A percentile compares a stretch with the other conserved stretches of the same genome.
Evolutionary conservation across 2,113 vertebrate genomes (phyloP).

Genomic region (Labrus mixtus): DNA sequence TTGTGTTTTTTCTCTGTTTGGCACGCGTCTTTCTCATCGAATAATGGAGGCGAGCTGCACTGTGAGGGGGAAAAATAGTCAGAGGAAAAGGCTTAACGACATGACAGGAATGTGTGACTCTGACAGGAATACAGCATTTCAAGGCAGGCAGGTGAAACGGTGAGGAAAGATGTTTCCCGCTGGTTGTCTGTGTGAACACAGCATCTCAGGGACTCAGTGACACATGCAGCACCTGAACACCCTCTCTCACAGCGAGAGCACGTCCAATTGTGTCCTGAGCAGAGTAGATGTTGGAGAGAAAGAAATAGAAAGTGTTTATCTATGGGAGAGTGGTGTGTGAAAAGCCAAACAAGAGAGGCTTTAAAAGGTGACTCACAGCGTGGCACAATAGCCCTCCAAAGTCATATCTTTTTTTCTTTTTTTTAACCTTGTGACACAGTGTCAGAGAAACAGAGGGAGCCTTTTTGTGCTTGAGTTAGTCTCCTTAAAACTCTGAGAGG

Average conservation of each 20-base stretch:
- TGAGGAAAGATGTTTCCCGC: slow-evolving; percentile 35
- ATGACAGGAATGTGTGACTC: slow-evolving; percentile 52
- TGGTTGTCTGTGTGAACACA: slow-evolving; percentile 37
- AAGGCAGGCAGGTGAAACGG: slow-evolving; percentile 63
- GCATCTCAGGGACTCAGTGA: slow-evolving; percentile 31
- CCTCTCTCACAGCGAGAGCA: slow-evolving; percentile 12
- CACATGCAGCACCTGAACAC: slow-evolving; percentile 33
- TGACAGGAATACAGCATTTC: slow-evolving; percentile 53
- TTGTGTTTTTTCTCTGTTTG: neutral
- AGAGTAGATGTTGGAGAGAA: neutral
- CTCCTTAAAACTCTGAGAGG: too few species aligned
- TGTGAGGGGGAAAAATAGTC: neutral
- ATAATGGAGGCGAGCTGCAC: slow-evolving; percentile 4
- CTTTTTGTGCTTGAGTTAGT: neutral
- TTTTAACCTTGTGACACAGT: slow-evolving; percentile 8
- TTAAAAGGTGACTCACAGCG: neutral
- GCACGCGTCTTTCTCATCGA: slow-evolving; percentile 18
- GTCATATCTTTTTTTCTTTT: slow-evolving; percentile 16
- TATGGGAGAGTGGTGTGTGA: neutral
- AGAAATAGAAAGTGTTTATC: slow-evolving; percentile 4
- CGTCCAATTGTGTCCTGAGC: slow-evolving; percentile 25
- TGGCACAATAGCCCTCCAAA: neutral
- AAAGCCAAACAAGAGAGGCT: neutral
- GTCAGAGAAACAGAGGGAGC: slow-evolving; percentile 21
- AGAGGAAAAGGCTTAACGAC: slow-evolving; percentile 40